phyloP scores from a whole-genome alignment of 2,113 vertebrate genomes.

The Pantherophis guttatus region DNA sequence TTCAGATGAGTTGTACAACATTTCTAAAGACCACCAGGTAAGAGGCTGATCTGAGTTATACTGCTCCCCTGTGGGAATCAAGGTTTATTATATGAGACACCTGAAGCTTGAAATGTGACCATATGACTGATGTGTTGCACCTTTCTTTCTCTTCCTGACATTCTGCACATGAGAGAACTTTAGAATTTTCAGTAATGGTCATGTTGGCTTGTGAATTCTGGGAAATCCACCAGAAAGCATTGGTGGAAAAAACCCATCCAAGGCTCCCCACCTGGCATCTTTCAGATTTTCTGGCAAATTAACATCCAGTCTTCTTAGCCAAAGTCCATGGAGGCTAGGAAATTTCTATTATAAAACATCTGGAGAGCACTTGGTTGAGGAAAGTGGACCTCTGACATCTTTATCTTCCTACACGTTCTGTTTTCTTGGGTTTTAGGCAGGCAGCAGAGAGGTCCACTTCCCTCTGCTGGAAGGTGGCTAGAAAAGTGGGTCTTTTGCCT shows the following conservation, averaged over 20 bases:
- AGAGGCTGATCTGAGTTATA: not conserved
- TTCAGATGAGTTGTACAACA: not conserved
- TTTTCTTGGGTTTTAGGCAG: not conserved
- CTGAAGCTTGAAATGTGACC: not conserved
- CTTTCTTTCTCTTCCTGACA: not conserved
- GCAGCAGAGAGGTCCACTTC: not conserved
- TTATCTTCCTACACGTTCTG: not conserved
- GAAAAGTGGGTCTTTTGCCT: not conserved
- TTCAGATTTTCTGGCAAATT: not conserved
- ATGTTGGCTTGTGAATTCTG: not conserved
- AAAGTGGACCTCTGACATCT: not conserved
- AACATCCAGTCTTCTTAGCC: not conserved
- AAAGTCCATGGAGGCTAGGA: not conserved
- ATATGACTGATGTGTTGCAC: not conserved
- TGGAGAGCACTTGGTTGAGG: not conserved
- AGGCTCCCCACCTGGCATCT: not conserved
- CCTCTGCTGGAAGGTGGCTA: not conserved
- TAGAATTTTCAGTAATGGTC: not conserved
- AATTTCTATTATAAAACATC: not conserved
- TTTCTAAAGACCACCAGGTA: not conserved
- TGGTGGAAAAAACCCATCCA: not conserved
- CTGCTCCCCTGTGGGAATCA: not conserved
- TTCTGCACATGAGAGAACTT: not conserved
- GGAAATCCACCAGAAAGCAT: not conserved
- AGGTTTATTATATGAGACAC: not conserved